phyloP scores from a whole-genome alignment of 1,140 invertebrate species.

The Scaptodrosophila lebanonensis region DNA sequence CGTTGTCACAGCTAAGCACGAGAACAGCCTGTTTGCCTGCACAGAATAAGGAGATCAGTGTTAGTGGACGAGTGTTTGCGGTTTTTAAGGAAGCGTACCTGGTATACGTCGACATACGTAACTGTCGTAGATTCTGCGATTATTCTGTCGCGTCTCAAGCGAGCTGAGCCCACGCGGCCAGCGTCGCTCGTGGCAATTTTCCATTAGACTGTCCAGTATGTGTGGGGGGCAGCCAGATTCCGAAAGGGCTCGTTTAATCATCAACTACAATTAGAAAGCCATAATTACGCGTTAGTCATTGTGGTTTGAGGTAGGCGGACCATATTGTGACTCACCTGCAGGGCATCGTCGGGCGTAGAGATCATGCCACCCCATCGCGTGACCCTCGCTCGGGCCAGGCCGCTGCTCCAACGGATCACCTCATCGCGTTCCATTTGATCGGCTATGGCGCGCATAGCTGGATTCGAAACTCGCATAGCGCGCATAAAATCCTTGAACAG shows the following conservation, averaged over 20 bases:
- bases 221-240: slow-evolving; percentile 95
- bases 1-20: slow-evolving; percentile 95
- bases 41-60: slow-evolving; percentile 7
- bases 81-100: slow-evolving; percentile 76
- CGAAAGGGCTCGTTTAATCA: slow-evolving; percentile 93
- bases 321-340: slow-evolving; percentile 83
- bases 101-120: slow-evolving; percentile 96
- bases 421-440: slow-evolving; percentile 96
- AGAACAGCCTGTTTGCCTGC: slow-evolving; percentile 92
- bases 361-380: slow-evolving; percentile 96
- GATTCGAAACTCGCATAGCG: slow-evolving; percentile 92
- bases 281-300: neutral
- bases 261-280: slow-evolving; percentile 80
- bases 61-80: neutral
- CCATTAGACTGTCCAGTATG: slow-evolving; percentile 96
- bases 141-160: slow-evolving; percentile 94
- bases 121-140: slow-evolving; percentile 91
- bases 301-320: too few relatives aligned
- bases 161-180: slow-evolving; percentile 96
- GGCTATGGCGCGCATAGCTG: slow-evolving; percentile 90
- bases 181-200: slow-evolving; percentile 95
- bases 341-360: slow-evolving; percentile 91
- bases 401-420: slow-evolving; percentile 93
- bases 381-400: slow-evolving; percentile 90
- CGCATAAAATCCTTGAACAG: slow-evolving; percentile 93